Conservation (phyloP, 2,888 invertebrate genomes). For the Dicyrtomina minuta region DNA sequence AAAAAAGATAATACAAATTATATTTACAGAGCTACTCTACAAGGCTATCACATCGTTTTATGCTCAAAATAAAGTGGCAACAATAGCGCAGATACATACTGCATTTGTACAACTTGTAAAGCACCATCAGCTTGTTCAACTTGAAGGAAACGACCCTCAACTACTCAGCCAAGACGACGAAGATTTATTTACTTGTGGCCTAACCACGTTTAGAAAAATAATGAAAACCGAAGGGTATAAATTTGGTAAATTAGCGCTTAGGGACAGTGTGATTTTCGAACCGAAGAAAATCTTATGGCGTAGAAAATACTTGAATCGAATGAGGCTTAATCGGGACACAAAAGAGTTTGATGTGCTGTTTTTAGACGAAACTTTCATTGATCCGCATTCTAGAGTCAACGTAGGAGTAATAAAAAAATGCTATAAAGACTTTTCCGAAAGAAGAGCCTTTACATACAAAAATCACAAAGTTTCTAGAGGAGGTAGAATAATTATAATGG, state of each 20-base stretch:
- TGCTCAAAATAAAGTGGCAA: not conserved
- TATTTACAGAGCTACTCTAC: not conserved
- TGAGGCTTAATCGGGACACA: not conserved
- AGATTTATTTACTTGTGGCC: not conserved
- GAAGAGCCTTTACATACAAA: too few relatives aligned
- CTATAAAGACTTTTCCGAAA: too few relatives aligned
- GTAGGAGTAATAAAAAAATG: too few relatives aligned
- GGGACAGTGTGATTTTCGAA: not conserved
- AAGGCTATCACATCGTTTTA: not conserved
- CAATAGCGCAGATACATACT: not conserved
- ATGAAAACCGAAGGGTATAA: not conserved
- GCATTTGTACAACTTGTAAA: not conserved
- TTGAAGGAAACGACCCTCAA: not conserved
- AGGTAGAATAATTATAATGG: too few relatives aligned
- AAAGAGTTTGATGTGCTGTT: not conserved
- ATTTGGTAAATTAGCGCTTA: not conserved
- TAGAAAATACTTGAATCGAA: not conserved
- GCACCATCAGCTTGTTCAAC: too few relatives aligned
- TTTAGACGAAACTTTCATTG: not conserved
- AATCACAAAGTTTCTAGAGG: too few relatives aligned
- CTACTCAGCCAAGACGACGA: not conserved
- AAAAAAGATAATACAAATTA: too few relatives aligned
- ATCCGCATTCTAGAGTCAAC: not conserved
- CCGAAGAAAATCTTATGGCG: not conserved
- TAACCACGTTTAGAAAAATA: not conserved